A percentile compares a stretch with the other conserved stretches of the same genome.
Evolutionary conservation across 1,140 invertebrate genomes (phyloP).

Genomic region (Colletes latitarsis): DNA sequence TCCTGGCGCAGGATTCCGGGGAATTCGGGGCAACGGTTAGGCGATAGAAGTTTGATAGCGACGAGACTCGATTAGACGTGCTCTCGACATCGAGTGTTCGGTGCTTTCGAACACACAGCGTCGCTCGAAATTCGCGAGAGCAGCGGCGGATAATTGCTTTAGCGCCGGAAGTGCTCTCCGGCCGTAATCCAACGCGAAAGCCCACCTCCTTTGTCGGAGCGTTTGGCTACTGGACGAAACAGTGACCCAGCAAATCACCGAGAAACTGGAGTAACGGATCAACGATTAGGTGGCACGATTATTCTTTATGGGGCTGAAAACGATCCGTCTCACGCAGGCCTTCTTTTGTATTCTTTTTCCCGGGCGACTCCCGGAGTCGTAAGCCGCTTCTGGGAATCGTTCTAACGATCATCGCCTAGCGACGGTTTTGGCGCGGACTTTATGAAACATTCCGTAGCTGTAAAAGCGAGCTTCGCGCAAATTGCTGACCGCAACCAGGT

Average conservation of each 20-base stretch:
- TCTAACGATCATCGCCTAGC: constrained; percentile 18
- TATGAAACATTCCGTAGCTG: constrained; percentile 37
- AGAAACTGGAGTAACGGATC: constrained; percentile 32
- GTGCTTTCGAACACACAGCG: not conserved
- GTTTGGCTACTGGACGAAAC: constrained; percentile 23
- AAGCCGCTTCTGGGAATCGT: not conserved
- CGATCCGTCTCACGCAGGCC: not conserved
- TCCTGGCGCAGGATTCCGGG: not conserved
- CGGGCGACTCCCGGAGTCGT: not conserved
- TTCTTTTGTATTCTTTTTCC: not conserved
- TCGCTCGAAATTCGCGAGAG: too few relatives aligned
- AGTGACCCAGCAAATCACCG: constrained; percentile 20
- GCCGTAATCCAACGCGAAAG: too few relatives aligned
- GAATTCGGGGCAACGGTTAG: too few relatives aligned
- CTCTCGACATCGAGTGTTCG: not conserved
- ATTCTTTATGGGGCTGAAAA: constrained; percentile 30
- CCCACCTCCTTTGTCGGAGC: not conserved
- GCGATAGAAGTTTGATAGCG: not conserved
- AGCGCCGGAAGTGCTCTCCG: too few relatives aligned
- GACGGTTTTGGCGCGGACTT: constrained; percentile 30
- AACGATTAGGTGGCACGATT: constrained; percentile 28
- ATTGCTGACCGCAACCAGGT: constrained; percentile 48
- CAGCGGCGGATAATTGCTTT: too few relatives aligned
- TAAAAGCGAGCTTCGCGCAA: constrained; percentile 54
- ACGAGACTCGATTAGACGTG: not conserved